phyloP scores from a whole-genome alignment of 2,888 invertebrate genomes.

The Luffia ferchaultella region DNA sequence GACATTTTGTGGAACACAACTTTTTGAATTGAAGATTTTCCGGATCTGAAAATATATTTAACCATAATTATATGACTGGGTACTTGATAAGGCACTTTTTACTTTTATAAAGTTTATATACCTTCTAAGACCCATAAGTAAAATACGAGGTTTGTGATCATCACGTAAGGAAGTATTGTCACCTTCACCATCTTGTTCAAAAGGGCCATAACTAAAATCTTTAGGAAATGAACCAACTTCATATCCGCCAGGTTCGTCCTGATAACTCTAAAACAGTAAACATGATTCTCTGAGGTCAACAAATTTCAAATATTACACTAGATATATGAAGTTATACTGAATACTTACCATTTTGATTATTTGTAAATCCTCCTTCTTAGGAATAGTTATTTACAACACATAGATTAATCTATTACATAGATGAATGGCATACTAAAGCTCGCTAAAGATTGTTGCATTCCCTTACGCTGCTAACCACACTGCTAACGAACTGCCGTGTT shows the following conservation, averaged over 20 bases:
- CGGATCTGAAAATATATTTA: conserved; percentile 75
- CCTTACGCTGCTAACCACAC: no score
- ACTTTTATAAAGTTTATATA: conserved; percentile 26
- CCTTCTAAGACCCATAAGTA: conserved; percentile 94
- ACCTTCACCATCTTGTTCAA: conserved; percentile 81
- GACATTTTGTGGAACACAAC: conserved; percentile 99
- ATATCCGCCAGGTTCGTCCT: conserved; percentile 61
- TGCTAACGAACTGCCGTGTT: no score
- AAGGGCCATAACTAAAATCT: conserved; percentile 91
- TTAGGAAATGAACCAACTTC: conserved; percentile 81
- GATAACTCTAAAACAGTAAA: conserved; percentile 61
- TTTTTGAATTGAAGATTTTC: conserved; percentile 99
- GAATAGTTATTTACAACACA: no score
- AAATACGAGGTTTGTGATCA: conserved; percentile 90
- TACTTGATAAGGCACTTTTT: neutral
- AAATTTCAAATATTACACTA: no score
- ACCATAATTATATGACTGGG: conserved; percentile 3
- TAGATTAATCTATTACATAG: no score
- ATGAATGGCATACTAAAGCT: no score
- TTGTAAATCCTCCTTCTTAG: no score
- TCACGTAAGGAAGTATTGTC: conserved; percentile 67
- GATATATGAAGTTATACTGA: no score
- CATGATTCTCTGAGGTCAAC: no score
- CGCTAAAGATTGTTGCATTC: no score
- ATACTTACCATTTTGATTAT: no score